Evolutionary conservation across 1,140 invertebrate genomes (phyloP), one percentile per base, ranked within the genome.

Genomic region (Cyphomyrmex costatus): DNA sequence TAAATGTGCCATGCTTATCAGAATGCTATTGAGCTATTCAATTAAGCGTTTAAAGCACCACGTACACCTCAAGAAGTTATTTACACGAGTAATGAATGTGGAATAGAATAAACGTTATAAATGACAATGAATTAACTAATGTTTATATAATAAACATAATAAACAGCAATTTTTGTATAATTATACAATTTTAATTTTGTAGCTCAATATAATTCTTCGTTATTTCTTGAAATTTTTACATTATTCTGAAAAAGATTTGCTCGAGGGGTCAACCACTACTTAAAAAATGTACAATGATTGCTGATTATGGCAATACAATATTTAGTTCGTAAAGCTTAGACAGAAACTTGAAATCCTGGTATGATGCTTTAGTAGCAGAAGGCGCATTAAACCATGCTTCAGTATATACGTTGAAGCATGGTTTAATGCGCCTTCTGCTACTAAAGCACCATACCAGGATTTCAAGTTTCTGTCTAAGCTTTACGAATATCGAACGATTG

Each of bases 1-100:
- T 63, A 65, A 46, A 65, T 77, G 53, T 63, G 53, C 1, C 24
- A 65, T 21, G n/a, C 36, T 78, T 78, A 78, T 65, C 58, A 14
- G 36, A 19, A 42, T 58, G 16, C 19, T 78, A 30, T 30, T 30
- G 16, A 65, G 58, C 16, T 65, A 58, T 46, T 65, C 61, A 42
- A 77, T 77, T 24, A 77, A 46, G 53, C 24, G 24, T 27, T 63
- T 36, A 63, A 63, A 42, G 21, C 33, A 27, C 16, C 7, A 4
- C n/a, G 30, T 53, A 16, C 6, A 61, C 21, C 7, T 42, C 16
- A 77, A 27, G 16, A 21, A n/a, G 19, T 5, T 8, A 12, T 42
- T 12, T 63, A 10, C 14, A 27, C 14, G 33, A 42, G 42, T 71
- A 80, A 27, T 78, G 3, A 36, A 36, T 3, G 33, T 12, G 8